These are phyloP conservation scores for Gavialis gangeticus DNA, from an alignment of 2,113 vertebrate species.

Conservation along the genomic window DNA sequence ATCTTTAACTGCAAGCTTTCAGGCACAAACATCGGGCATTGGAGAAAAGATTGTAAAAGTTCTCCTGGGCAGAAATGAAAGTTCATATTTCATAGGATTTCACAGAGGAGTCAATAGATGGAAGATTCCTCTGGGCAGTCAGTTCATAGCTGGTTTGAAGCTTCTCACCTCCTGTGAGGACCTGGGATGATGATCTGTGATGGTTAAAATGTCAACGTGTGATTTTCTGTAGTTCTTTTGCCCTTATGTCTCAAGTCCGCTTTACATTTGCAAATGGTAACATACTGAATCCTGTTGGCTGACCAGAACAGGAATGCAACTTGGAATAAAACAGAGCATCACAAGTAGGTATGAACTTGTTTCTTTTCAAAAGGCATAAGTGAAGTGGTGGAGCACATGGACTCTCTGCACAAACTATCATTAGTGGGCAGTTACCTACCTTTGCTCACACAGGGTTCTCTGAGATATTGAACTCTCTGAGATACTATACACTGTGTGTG, in stretches of 20 bases:
- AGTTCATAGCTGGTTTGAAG: too few relatives aligned
- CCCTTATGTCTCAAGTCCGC: not conserved
- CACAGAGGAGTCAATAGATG: too few relatives aligned
- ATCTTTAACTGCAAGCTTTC: too few relatives aligned
- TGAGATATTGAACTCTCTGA: too few relatives aligned
- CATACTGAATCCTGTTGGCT: accelerated
- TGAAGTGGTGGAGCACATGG: not conserved
- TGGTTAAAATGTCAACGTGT: not conserved
- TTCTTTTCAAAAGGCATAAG: not conserved
- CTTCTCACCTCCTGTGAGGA: too few relatives aligned
- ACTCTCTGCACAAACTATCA: not conserved
- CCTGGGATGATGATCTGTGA: too few relatives aligned
- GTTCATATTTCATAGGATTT: too few relatives aligned
- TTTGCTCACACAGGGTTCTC: not conserved
- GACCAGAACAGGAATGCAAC: not conserved
- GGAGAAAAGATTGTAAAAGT: too few relatives aligned
- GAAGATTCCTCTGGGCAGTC: too few relatives aligned
- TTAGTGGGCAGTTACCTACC: not conserved
- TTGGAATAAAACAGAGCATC: not conserved
- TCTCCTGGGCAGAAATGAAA: too few relatives aligned
- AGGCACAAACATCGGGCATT: too few relatives aligned
- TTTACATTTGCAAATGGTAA: not conserved
- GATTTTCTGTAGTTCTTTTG: not conserved
- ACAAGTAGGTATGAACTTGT: not conserved
- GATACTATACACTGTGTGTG: not conserved